Evolutionary conservation across 2,113 vertebrate genomes (phyloP).

Genomic region (Sitta europaea): DNA sequence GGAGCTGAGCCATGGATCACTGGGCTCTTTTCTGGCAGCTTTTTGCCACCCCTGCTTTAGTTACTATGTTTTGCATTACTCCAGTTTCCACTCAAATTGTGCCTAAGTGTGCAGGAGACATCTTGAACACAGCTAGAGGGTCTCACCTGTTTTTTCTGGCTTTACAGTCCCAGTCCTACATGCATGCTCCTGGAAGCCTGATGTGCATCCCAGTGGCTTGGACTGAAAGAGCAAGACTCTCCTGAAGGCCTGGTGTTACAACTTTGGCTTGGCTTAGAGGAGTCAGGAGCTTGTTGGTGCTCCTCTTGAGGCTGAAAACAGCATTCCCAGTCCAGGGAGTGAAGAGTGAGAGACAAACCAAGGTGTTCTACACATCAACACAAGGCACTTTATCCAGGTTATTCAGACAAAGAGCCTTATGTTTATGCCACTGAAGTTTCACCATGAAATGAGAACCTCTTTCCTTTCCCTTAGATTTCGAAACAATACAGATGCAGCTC

Average conservation of each 20-base stretch:
- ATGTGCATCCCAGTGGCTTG: not conserved
- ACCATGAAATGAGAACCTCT: not conserved
- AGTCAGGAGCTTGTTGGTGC: not conserved
- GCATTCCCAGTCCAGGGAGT: not conserved
- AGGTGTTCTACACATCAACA: not conserved
- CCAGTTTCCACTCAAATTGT: not conserved
- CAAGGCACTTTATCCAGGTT: not conserved
- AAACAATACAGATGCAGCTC: not conserved
- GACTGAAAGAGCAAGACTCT: not conserved
- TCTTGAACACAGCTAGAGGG: not conserved
- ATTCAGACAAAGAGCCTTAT: not conserved
- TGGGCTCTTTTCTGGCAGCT: not conserved
- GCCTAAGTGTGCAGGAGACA: not conserved
- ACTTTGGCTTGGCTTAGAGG: not conserved
- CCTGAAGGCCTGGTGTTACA: not conserved
- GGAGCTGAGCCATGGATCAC: not conserved
- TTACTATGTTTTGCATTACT: not conserved
- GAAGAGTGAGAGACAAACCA: not conserved
- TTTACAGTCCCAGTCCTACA: not conserved
- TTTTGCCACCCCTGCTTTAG: not conserved
- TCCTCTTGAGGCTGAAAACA: not conserved
- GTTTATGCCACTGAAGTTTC: not conserved
- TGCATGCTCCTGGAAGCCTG: not conserved
- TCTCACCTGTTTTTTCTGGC: not conserved
- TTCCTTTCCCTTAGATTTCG: not conserved